Percentiles rank a stretch among this genome's conserved stretches.
phyloP scores from a whole-genome alignment of 2,888 invertebrate species.

The Chouioia cunea region DNA sequence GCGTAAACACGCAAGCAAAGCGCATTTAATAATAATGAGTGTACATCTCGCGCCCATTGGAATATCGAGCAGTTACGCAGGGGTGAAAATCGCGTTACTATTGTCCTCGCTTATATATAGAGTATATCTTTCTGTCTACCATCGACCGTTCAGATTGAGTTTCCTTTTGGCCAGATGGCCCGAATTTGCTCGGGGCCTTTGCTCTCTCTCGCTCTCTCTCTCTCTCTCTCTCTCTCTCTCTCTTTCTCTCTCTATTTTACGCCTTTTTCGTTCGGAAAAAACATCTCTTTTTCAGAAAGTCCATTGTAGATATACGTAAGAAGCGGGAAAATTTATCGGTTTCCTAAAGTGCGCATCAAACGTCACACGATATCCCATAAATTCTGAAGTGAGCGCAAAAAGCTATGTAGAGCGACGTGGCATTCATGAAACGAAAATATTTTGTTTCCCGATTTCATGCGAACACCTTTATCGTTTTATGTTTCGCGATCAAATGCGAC shows the following conservation, averaged over 20 bases:
- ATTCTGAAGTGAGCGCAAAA: conserved; percentile 30
- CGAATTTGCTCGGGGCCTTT: conserved; percentile 42
- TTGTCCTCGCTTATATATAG: conserved; percentile 23
- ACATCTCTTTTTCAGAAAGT: no score
- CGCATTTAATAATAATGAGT: no score
- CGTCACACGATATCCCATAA: conserved; percentile 43
- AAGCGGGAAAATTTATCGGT: conserved; percentile 37
- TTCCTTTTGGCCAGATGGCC: conserved; percentile 48
- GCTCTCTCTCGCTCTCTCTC: conserved; percentile 40
- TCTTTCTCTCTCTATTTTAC: no score
- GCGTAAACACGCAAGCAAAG: no score
- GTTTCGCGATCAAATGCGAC: no score
- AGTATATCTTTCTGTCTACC: conserved; percentile 16
- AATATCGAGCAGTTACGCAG: neutral
- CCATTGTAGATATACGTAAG: no score
- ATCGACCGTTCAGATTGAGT: conserved; percentile 33
- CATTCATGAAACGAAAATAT: conserved; percentile 35
- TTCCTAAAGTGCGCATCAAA: conserved; percentile 37
- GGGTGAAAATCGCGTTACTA: conserved; percentile 13
- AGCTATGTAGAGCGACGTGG: conserved; percentile 13
- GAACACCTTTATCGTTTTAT: no score
- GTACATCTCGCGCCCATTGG: neutral
- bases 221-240: no score
- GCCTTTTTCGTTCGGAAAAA: no score
- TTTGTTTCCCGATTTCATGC: conserved; percentile 10